Evolutionary conservation across 2,888 invertebrate species (phyloP).

Genomic region (Venusia cambrica): DNA sequence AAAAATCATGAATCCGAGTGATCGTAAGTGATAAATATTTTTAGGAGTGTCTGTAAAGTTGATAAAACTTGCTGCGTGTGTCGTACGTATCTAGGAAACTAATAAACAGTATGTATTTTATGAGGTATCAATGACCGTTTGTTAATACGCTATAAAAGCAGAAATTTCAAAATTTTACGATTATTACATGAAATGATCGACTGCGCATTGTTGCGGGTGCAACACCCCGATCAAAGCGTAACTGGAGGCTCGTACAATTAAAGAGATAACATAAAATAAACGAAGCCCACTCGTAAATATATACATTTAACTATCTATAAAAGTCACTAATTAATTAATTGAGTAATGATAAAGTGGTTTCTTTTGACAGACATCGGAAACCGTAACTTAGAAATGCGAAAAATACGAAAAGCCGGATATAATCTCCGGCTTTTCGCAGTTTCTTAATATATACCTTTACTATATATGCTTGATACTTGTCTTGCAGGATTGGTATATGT

Average conservation of each 20-base stretch:
- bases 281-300: conserved; percentile 72
- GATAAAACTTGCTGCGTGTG: too few species aligned
- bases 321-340: conserved; percentile 79
- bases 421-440: too few species aligned
- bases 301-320: conserved; percentile 75
- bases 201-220: conserved; percentile 41
- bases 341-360: conserved; percentile 70
- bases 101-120: too few species aligned
- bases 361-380: conserved; percentile 48
- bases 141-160: conserved; percentile 14
- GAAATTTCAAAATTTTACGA: conserved; percentile 34
- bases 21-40: too few species aligned
- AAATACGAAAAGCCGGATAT: neutral
- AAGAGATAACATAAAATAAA: conserved; percentile 75
- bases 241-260: conserved; percentile 63
- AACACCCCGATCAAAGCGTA: conserved; percentile 39
- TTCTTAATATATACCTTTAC: too few species aligned
- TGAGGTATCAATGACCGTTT: neutral
- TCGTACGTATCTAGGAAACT: too few species aligned
- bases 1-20: too few species aligned
- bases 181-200: conserved; percentile 36
- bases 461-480: too few species aligned
- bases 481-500: too few species aligned
- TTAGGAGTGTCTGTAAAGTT: too few species aligned
- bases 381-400: conserved; percentile 31